Evolutionary conservation across 2,113 vertebrate species (phyloP).

Genomic region (Platichthys stellatus): DNA sequence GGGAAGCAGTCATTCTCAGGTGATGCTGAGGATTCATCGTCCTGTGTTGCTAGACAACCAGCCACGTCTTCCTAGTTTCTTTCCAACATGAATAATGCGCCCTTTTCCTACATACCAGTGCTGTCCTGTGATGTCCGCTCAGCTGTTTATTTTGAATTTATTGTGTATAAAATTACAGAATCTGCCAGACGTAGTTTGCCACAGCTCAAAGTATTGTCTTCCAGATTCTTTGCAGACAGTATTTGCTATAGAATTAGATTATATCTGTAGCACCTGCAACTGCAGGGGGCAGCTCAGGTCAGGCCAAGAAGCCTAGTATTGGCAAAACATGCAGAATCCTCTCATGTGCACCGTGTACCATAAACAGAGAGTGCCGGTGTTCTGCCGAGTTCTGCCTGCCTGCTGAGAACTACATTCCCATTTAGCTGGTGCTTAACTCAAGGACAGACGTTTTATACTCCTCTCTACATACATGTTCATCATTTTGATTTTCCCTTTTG

Average conservation of each 20-base stretch:
- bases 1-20: neutral
- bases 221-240: neutral
- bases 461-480: neutral
- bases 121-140: neutral
- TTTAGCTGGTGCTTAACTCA: conserved; percentile 3
- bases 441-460: neutral
- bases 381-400: neutral
- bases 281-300: neutral
- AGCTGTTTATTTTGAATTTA: neutral
- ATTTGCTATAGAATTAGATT: neutral
- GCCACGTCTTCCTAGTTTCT: neutral
- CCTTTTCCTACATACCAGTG: neutral
- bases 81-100: neutral
- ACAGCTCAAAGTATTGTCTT: neutral
- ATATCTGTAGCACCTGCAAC: neutral
- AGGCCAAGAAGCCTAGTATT: neutral
- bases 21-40: conserved; percentile 29
- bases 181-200: neutral
- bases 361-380: neutral
- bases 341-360: neutral
- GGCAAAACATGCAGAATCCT: neutral
- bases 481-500: neutral
- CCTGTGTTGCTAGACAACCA: neutral
- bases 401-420: neutral
- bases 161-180: too few relatives aligned